Base-by-base conservation (phyloP, 2,797 vertebrate genomes). In the Lacerta viridis region DNA sequence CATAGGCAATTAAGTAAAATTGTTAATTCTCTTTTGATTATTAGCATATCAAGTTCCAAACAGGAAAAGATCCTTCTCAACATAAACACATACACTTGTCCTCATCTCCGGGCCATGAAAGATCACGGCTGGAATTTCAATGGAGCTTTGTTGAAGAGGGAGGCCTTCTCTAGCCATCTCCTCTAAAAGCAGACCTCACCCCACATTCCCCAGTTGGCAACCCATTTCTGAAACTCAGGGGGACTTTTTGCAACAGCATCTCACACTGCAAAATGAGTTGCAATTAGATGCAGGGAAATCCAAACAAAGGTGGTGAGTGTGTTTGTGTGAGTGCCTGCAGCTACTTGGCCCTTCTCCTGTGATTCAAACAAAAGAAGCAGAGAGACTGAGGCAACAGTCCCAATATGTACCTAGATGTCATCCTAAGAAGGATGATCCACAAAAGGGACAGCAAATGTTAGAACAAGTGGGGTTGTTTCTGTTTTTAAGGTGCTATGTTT, bases 1-100 rank as follows among this genome's bases (percentile, higher is more conserved):
- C 87, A 89, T 94, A 93, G 89, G 92, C 69, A 92, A 83, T 86
- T 36, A 88, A 0, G 2, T 90, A 94, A 95, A 93, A 91, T 90
- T 66, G 93, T 94, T 93, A 92, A 91, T 94, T 94, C 91, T 88
- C 91, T 89, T 83, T 89, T 91, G 80, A 87, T 0, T 90, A 91
- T 88, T 80, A 88, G 90, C 85, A 92, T 92, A 92, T 46, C 74
- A 23, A 3, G 17, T 74, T 80, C 91, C 84, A 93, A 84, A 93
- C 39, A 75, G 79, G 87, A 91, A 74, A 83, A 75, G 20, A 50
- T 74, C 7, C 86, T 90, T 85, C 86, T 93, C 92, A 92, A 93
- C 92, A 92, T 87, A 93, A 94, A 93, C 90, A 64, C 2, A 11
- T 74, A 66, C 20, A 50, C 29, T 43, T 43, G 25, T 25, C 15